These are phyloP conservation scores for Xenopus tropicalis DNA, from an alignment of 2,113 vertebrate genomes.

Conservation along the genomic window DNA sequence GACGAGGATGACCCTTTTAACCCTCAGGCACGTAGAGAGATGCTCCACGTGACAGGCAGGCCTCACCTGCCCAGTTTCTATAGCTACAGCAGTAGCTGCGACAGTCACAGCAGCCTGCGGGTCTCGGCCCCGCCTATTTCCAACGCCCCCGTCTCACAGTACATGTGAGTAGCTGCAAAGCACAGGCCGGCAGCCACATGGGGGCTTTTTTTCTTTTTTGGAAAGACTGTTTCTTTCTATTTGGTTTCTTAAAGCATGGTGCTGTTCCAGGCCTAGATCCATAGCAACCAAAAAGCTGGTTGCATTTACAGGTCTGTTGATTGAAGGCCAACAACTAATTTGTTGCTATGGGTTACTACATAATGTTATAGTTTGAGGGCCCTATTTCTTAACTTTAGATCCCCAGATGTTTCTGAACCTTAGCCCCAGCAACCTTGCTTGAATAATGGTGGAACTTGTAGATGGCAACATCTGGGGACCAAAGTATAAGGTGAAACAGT, in stretches of 20 bases:
- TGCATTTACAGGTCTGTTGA: no score
- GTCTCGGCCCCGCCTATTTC: constrained; percentile 72
- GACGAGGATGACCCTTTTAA: constrained; percentile 88
- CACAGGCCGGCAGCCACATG: constrained; percentile 56
- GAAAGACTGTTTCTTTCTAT: not conserved
- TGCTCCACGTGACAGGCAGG: constrained; percentile 62
- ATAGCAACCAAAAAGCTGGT: no score
- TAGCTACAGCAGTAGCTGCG: constrained; percentile 69
- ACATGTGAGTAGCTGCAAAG: constrained; percentile 69
- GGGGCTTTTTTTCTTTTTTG: constrained; percentile 21
- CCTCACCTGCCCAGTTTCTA: constrained; percentile 63
- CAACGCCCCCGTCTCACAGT: constrained; percentile 71
- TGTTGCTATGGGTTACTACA: no score
- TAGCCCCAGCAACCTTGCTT: no score
- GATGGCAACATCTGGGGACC: no score
- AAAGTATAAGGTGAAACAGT: no score
- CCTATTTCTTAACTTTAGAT: no score
- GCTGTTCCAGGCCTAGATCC: not conserved
- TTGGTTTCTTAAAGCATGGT: not conserved
- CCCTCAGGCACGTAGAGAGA: constrained; percentile 88
- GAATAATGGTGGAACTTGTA: no score
- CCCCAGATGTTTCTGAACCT: no score
- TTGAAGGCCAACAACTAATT: no score
- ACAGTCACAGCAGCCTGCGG: constrained; percentile 48
- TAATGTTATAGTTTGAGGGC: no score